Percentiles rank a stretch among this genome's conserved stretches.
These are phyloP conservation scores for Semnornis frantzii DNA, from an alignment of 2,113 vertebrate genomes.

Conservation along the genomic window DNA sequence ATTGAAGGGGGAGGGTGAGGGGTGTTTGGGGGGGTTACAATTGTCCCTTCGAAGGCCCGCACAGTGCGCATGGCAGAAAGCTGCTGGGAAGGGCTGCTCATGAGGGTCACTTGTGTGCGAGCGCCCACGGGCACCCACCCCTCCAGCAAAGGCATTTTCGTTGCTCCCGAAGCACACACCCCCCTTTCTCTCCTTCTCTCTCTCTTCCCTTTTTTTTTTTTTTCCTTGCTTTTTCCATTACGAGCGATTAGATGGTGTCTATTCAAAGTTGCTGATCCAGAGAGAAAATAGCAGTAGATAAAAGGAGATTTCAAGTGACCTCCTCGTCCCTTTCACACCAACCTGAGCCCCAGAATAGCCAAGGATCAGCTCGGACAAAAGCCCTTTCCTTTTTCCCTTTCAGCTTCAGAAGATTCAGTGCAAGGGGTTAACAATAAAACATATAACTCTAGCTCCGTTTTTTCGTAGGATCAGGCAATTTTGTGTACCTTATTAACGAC, in stretches of 20 bases:
- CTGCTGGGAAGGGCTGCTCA: neutral
- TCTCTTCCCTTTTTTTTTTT: neutral
- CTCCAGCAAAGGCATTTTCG: conserved; percentile 65
- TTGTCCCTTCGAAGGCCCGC: neutral
- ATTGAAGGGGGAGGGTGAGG: no score
- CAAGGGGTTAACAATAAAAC: conserved; percentile 83
- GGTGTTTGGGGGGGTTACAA: accelerated
- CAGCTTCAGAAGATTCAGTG: conserved; percentile 84
- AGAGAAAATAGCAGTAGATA: conserved; percentile 91
- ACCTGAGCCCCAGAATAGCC: conserved; percentile 91
- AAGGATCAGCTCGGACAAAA: conserved; percentile 91
- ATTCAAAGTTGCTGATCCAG: conserved; percentile 97
- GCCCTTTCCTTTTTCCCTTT: conserved; percentile 82
- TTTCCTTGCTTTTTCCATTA: conserved; percentile 72
- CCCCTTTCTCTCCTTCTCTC: neutral
- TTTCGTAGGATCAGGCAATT: conserved; percentile 69
- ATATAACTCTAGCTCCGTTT: conserved; percentile 69
- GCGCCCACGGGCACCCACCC: neutral
- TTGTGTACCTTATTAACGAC: conserved; percentile 72
- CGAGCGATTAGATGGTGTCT: conserved; percentile 92
- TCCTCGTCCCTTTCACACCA: conserved; percentile 94
- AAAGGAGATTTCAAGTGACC: conserved; percentile 98
- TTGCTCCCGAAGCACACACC: conserved; percentile 61
- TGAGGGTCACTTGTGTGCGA: neutral
- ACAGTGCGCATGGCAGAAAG: neutral